Percentiles rank a stretch among this genome's conserved stretches.
Conservation (phyloP, 2,888 invertebrate species). For the Dicyrtomina minuta region DNA sequence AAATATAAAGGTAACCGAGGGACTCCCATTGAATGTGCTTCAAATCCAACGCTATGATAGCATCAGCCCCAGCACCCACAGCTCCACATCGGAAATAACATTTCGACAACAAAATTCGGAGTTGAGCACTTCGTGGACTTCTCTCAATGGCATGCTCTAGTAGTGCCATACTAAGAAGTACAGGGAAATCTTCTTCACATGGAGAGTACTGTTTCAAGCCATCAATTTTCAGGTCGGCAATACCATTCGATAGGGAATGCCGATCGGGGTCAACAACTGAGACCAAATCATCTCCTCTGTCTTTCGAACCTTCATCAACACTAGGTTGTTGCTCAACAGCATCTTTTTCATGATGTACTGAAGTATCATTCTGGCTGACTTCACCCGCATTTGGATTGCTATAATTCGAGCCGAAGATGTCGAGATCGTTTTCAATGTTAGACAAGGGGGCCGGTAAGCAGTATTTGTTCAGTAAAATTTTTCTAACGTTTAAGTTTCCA, state of each 20-base stretch:
- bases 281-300: too few species aligned
- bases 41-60: constrained; percentile 78
- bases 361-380: neutral
- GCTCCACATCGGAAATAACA: constrained; percentile 72
- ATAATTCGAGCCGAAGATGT: neutral
- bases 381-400: neutral
- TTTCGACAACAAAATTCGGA: constrained; percentile 78
- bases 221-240: constrained; percentile 4
- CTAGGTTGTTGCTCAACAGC: constrained; percentile 3
- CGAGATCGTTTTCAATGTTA: constrained; percentile 25
- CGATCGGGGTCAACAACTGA: constrained; percentile 16
- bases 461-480: constrained; percentile 8
- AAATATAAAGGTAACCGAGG: constrained; percentile 73
- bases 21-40: constrained; percentile 94
- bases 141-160: constrained; percentile 72
- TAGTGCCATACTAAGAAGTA: constrained; percentile 58
- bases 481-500: neutral
- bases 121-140: constrained; percentile 86
- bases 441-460: neutral
- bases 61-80: constrained; percentile 69
- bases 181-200: constrained; percentile 38
- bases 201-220: constrained; percentile 1
- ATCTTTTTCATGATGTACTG: neutral
- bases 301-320: constrained; percentile 15
- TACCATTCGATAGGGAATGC: constrained; percentile 22